phyloP scores from a whole-genome alignment of 2,797 vertebrate genomes.

The Potorous gilbertii region DNA sequence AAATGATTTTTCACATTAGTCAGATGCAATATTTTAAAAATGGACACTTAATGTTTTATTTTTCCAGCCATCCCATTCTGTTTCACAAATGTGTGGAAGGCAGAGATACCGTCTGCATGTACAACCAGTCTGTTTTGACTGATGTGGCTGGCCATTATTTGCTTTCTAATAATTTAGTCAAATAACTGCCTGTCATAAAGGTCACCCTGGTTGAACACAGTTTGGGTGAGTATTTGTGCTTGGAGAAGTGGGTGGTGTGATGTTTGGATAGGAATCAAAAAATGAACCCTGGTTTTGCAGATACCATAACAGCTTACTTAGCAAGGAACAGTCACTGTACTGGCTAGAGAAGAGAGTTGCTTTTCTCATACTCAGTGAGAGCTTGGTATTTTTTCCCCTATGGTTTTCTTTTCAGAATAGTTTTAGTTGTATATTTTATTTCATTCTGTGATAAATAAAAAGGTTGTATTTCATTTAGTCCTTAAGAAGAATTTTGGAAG shows the following conservation, averaged over 20 bases:
- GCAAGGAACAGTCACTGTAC: no score
- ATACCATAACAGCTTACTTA: no score
- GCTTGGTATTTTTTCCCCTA: no score
- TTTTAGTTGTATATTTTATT: no score
- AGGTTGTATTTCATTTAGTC: no score
- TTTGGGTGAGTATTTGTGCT: not conserved
- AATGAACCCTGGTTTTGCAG: not conserved
- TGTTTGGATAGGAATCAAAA: not conserved
- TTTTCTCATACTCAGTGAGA: no score
- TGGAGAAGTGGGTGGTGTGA: not conserved
- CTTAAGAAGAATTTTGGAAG: no score
- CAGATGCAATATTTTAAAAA: slow-evolving; percentile 22
- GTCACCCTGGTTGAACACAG: not conserved
- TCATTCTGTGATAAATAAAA: no score
- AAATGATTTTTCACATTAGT: slow-evolving; percentile 27
- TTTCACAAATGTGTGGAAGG: slow-evolving; percentile 41
- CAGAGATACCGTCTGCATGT: not conserved
- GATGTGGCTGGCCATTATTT: slow-evolving; percentile 30
- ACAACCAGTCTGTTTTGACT: slow-evolving; percentile 54
- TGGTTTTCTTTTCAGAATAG: no score
- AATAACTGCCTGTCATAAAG: slow-evolving; percentile 43
- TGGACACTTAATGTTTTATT: slow-evolving; percentile 33
- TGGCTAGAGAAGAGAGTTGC: no score
- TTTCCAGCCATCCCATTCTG: slow-evolving; percentile 28
- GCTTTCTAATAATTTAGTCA: slow-evolving; percentile 48